Conservation (phyloP, 2,113 vertebrate genomes). For the Callospermophilus lateralis region DNA sequence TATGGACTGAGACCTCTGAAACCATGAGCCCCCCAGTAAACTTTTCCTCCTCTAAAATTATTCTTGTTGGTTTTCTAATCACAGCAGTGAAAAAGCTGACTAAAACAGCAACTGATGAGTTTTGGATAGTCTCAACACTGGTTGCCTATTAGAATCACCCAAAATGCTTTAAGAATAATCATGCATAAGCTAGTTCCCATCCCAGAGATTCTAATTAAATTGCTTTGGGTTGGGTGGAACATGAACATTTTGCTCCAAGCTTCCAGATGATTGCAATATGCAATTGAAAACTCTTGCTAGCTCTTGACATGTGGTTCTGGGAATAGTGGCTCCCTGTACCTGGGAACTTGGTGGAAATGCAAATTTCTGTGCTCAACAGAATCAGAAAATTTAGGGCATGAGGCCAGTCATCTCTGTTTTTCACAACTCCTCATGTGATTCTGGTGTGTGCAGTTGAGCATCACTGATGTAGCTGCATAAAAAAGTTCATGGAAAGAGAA, state of each 20-base stretch:
- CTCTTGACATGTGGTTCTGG: background rate
- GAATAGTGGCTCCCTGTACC: background rate
- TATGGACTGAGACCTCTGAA: too few relatives aligned
- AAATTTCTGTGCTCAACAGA: background rate
- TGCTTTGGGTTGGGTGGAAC: background rate
- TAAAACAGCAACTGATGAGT: too few relatives aligned
- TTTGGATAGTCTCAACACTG: background rate
- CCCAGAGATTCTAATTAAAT: background rate
- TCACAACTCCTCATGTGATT: background rate
- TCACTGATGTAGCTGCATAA: background rate
- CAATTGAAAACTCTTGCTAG: accelerated
- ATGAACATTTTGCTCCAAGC: background rate
- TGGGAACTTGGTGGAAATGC: background rate
- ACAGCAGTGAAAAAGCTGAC: too few relatives aligned
- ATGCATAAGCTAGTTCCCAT: background rate
- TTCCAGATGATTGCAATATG: background rate
- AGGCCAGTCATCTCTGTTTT: background rate
- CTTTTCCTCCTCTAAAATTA: too few relatives aligned
- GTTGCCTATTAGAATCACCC: background rate
- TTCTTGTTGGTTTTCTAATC: too few relatives aligned
- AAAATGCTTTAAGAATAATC: background rate
- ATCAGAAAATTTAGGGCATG: background rate
- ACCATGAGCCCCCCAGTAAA: too few relatives aligned
- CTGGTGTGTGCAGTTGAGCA: background rate
- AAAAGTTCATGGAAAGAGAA: background rate